Evolutionary conservation across 2,888 invertebrate genomes (phyloP).

Genomic region (Metallyticus violacea): DNA sequence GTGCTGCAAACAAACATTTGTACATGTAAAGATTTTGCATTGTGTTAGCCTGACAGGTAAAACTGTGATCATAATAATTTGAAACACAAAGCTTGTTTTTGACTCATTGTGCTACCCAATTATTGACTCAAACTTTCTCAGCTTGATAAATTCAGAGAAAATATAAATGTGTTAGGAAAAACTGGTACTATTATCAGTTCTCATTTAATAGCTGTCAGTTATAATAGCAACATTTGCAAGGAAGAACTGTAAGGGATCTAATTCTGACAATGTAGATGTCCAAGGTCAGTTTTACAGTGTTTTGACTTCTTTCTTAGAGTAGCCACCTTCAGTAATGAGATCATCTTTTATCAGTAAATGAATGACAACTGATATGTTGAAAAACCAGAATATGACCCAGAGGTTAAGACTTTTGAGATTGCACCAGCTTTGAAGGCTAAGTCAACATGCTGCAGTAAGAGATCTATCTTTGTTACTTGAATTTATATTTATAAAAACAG

Average conservation of each 20-base stretch:
- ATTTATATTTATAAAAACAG: background rate
- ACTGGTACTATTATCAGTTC: background rate
- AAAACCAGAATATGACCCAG: background rate
- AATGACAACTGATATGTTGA: background rate
- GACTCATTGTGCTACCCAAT: no score
- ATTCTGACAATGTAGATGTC: background rate
- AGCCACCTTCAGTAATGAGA: background rate
- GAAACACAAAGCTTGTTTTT: no score
- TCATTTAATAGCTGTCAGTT: background rate
- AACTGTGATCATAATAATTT: no score
- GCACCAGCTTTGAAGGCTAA: background rate
- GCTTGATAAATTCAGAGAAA: background rate
- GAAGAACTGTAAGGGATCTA: background rate
- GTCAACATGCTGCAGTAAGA: background rate
- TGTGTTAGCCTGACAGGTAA: no score
- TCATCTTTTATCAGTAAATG: background rate
- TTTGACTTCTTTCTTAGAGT: background rate
- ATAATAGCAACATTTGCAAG: background rate
- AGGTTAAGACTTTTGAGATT: background rate
- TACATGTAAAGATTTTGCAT: no score
- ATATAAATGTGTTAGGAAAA: background rate
- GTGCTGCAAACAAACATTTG: no score
- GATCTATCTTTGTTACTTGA: background rate
- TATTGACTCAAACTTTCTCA: no score
- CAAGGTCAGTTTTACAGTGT: background rate